Base-by-base conservation (phyloP, 2,888 invertebrate genomes). In the Tiliacea aurago region DNA sequence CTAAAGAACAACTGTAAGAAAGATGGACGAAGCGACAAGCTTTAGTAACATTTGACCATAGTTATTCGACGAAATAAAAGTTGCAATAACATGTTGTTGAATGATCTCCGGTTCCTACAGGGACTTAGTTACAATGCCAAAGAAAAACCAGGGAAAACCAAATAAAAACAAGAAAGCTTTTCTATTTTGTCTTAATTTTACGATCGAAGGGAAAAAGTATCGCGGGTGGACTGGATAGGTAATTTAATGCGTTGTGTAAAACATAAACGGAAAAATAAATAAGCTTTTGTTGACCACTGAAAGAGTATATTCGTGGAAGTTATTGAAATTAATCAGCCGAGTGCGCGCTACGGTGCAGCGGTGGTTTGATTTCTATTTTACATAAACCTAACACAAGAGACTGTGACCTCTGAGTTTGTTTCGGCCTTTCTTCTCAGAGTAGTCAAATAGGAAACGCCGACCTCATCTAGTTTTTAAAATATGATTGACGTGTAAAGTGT, bases 151-250 rank as follows among this genome's bases (percentile, higher is more conserved):
- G 72, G 47, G 71, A 58, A 75, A n/a, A 73, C 64, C 62, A 69
- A 74, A 77, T 64, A 69, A 53, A 64, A 76, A 61, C 23, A 55
- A 33, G 33, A 76, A 62, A 37, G 63, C 55, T 70, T 58, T 67
- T 61, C 71, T 77, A 47, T 75, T 74, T 73, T 70, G 65, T 67
- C 45, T 78, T 74, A 70, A 81, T 76, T 79, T 78, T 66, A 68
- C 63, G 72, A 51, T 20, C 28, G 56, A 55, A 47, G 23, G 63
- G 62, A 43, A 72, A 78, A 76, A 76, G 73, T 81, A 70, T 69
- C 18, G 66, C 23, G 59, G 51, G 20, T 76, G 62, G 73, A 69
- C 77, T 72, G 73, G 66, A 63, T 64, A 83, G 63, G 78, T 80
- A 74, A 73, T 82, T 69, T 76, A 76, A 70, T 70, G 65, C 37